Conservation (phyloP, 2,888 invertebrate genomes). For the Chrysotoxum bicinctum region DNA sequence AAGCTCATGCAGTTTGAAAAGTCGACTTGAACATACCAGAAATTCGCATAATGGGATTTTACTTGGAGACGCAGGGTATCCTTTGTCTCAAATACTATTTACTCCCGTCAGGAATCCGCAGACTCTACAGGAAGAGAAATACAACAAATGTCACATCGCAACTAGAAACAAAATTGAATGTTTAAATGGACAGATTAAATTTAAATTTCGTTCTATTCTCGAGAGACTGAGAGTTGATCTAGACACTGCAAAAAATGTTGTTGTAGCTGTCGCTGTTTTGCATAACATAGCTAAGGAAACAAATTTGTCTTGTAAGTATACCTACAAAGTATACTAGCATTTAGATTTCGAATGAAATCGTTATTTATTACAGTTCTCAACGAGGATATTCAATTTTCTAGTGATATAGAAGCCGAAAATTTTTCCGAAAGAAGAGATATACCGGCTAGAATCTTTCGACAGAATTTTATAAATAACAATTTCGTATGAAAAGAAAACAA, state of each 20-base stretch:
- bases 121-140: not conserved
- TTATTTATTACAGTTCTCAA: no score
- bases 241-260: not conserved
- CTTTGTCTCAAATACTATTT: not conserved
- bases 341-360: no score
- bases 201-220: no score
- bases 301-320: not conserved
- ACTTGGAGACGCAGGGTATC: no score
- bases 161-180: not conserved
- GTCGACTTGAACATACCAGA: not conserved
- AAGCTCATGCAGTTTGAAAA: not conserved
- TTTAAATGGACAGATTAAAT: not conserved
- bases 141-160: not conserved
- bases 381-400: no score
- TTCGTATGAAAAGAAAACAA: no score
- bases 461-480: no score
- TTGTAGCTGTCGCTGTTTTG: slow-evolving; percentile 1
- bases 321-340: no score
- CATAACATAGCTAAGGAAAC: slow-evolving; percentile 16
- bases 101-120: not conserved
- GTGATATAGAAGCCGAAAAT: no score
- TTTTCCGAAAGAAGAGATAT: no score
- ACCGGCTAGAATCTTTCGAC: no score
- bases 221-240: slow-evolving; percentile 2
- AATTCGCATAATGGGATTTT: no score